Evolutionary conservation across 2,797 vertebrate genomes (phyloP), one percentile per base, ranked within the genome.

Genomic region (Austrolebias charrua): DNA sequence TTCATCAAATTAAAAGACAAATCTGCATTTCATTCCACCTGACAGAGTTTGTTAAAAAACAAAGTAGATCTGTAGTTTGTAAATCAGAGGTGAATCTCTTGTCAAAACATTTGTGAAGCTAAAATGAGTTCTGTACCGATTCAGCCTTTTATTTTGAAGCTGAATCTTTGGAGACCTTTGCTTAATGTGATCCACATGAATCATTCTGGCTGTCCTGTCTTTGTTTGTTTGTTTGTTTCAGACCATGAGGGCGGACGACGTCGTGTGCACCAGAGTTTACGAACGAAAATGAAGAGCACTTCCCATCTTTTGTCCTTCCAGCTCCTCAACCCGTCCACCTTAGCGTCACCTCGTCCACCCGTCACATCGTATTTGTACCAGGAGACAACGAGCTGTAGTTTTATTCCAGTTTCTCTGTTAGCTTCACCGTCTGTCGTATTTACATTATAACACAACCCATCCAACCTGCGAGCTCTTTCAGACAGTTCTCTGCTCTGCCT

Each of bases 201-300:
- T 24, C 24, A 24, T 24, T 24, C 24, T 24, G 24, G 24, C 24
- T 24, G 24, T 24, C 24, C 24, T 24, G 24, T 24, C 24, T 24
- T 29, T 76, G 51, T 69, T 44, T 60, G 82, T 73, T 58, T 58
- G 54, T 11, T 83, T 44, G 40, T 56, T 82, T 53, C 88, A 93
- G 92, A 93, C 91, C 55, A 93, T 93, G 92, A 81, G 59, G 60
- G 92, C 92, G 6, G 91, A 91, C 13, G 89, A 92, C 20, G 88
- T 92, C 66, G 28, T 92, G 47, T 93, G 92, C 76, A 93, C 90
- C 75, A 84, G 92, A 76, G 81, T 93, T 55, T 93, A 93, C 53
- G 88, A 90, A 55, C 85, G 89, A 71, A 90, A 91, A 77, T 93
- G 86, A 92, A 74, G 58, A 88, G 83, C 80, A 82, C 81, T 81